phyloP scores from a whole-genome alignment of 2,888 invertebrate species.

The Athalia rosae region DNA sequence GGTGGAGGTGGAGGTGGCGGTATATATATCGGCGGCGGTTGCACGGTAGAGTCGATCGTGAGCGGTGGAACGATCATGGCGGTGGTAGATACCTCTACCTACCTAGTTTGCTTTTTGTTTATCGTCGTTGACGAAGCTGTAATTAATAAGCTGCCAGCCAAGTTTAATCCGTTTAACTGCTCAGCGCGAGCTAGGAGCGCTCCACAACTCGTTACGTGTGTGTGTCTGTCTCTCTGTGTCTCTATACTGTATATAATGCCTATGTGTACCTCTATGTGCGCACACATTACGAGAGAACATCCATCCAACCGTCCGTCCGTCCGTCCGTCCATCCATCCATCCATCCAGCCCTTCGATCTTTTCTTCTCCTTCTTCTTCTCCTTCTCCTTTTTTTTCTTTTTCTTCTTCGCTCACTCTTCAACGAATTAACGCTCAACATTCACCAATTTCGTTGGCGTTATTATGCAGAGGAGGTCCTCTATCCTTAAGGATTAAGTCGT shows the following conservation, averaged over 20 bases:
- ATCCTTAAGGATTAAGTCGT: not conserved
- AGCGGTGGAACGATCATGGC: not conserved
- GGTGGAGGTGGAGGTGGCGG: not conserved
- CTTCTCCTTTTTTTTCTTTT: conserved; percentile 36
- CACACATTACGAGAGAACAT: conserved; percentile 52
- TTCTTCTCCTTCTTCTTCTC: conserved; percentile 37
- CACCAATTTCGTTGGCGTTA: not conserved
- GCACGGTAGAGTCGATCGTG: too few species aligned
- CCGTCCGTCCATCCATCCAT: not conserved
- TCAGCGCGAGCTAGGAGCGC: conserved; percentile 48
- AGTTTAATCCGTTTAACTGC: conserved; percentile 58
- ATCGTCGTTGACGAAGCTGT: conserved; percentile 56
- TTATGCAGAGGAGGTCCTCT: not conserved
- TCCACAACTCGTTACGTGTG: conserved; percentile 51
- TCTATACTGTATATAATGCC: too few species aligned
- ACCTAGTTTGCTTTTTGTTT: conserved; percentile 46
- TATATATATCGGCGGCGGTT: too few species aligned
- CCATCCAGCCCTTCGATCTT: not conserved
- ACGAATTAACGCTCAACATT: conserved; percentile 31
- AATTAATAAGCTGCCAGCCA: conserved; percentile 61
- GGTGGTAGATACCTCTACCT: conserved; percentile 33
- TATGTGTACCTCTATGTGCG: too few species aligned
- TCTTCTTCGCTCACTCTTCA: not conserved
- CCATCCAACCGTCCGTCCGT: conserved; percentile 45
- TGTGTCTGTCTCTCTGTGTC: too few species aligned